These are phyloP conservation scores for Urophycis tenuis DNA, from an alignment of 2,797 vertebrate genomes.

Conservation along the genomic window DNA sequence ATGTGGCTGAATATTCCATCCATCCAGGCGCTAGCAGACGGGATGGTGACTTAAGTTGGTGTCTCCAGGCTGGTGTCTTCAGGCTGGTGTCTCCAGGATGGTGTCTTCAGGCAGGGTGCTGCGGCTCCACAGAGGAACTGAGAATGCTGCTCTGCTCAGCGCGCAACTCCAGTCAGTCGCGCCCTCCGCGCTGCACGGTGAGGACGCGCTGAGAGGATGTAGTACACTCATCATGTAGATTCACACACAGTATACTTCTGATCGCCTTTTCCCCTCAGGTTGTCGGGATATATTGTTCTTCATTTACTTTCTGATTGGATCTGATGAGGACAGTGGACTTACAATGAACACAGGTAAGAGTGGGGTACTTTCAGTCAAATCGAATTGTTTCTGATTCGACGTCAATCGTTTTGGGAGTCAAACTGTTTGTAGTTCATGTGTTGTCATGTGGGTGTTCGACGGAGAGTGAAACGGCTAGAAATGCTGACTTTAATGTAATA, in stretches of 20 bases:
- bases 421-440: not conserved
- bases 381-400: not conserved
- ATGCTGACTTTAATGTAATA: not conserved
- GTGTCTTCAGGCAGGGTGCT: too few relatives aligned
- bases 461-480: not conserved
- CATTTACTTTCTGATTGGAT: slow-evolving; percentile 15
- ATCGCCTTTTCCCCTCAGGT: slow-evolving; percentile 7
- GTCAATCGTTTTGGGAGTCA: not conserved
- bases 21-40: not conserved
- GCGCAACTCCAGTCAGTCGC: slow-evolving; percentile 35
- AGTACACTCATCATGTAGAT: slow-evolving; percentile 27
- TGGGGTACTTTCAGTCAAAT: not conserved
- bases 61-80: too few relatives aligned
- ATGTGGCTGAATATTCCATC: not conserved
- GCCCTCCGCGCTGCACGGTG: slow-evolving; percentile 44
- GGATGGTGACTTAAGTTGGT: too few relatives aligned
- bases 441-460: not conserved
- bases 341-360: slow-evolving; percentile 71
- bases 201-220: slow-evolving; percentile 51
- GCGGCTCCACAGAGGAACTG: not conserved
- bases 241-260: slow-evolving; percentile 4
- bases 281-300: not conserved
- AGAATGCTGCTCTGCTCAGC: not conserved
- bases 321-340: slow-evolving; percentile 44
- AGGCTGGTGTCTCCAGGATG: too few relatives aligned